Conservation (phyloP, 2,113 vertebrate species). For the Rhinolophus sinicus region DNA sequence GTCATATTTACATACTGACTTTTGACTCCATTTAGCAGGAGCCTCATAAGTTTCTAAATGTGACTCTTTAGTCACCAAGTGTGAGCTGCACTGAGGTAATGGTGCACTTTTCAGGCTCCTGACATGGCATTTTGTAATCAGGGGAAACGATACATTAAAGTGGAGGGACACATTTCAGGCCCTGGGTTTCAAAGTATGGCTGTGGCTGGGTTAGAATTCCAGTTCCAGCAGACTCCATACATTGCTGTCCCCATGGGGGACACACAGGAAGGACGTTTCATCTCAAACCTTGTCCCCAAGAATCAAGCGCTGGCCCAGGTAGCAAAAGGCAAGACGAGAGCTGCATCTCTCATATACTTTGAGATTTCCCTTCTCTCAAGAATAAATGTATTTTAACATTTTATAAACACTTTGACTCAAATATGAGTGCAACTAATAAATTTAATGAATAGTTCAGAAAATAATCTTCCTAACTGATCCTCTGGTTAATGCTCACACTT, state of each 20-base stretch:
- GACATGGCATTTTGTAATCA: background rate
- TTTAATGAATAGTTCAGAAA: background rate
- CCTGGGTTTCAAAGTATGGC: background rate
- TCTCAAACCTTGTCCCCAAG: background rate
- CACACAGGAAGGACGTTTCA: fast-evolving
- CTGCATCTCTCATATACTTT: background rate
- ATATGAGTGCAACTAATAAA: background rate
- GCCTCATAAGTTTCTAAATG: background rate
- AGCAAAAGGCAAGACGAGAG: background rate
- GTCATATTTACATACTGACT: background rate
- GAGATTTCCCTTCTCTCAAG: background rate
- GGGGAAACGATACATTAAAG: background rate
- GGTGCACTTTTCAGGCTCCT: background rate
- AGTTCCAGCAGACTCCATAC: too few species aligned
- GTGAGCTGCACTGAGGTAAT: background rate
- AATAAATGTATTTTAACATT: background rate
- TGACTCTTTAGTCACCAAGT: background rate
- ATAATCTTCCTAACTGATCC: background rate
- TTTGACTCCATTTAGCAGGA: background rate
- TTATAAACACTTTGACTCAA: background rate
- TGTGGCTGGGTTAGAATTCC: background rate
- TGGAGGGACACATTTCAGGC: background rate
- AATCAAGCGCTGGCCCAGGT: background rate
- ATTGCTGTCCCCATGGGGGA: background rate
- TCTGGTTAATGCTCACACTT: background rate